Conservation (phyloP, 2,888 invertebrate genomes). For the Leptinotarsa haldemani region DNA sequence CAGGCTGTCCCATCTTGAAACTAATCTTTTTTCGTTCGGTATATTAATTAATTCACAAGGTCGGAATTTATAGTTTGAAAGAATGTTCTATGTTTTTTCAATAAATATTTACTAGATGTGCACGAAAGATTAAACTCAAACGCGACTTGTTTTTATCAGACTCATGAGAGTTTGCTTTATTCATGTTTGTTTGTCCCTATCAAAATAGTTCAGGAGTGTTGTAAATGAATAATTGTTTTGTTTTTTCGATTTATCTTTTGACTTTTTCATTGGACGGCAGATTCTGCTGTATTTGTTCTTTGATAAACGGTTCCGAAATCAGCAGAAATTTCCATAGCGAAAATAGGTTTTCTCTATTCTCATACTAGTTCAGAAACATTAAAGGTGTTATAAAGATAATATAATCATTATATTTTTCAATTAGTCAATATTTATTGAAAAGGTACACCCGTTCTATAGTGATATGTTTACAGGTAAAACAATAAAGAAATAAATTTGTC, state of each 20-base stretch:
- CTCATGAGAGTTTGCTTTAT: not conserved
- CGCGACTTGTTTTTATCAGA: not conserved
- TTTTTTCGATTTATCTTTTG: not conserved
- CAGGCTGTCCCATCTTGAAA: slow-evolving; percentile 12
- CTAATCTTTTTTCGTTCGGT: slow-evolving; percentile 24
- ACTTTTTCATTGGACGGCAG: too few relatives aligned
- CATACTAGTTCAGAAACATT: not conserved
- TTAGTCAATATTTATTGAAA: not conserved
- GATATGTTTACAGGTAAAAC: too few relatives aligned
- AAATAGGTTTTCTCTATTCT: not conserved
- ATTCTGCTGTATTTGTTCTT: too few relatives aligned
- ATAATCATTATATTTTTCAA: not conserved
- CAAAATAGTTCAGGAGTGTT: too few relatives aligned
- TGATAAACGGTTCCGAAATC: too few relatives aligned
- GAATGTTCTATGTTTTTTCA: slow-evolving; percentile 20
- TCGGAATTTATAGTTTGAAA: slow-evolving; percentile 26
- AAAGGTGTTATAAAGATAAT: not conserved
- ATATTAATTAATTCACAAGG: slow-evolving; percentile 29
- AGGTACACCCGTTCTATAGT: too few relatives aligned
- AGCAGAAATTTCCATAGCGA: too few relatives aligned
- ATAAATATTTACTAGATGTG: slow-evolving; percentile 28
- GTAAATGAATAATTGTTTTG: not conserved
- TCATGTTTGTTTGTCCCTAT: not conserved
- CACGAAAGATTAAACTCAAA: not conserved
- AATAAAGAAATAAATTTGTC: too few relatives aligned